These are phyloP conservation scores for Toxonevra muliebris DNA, from an alignment of 2,888 invertebrate species.

Conservation along the genomic window DNA sequence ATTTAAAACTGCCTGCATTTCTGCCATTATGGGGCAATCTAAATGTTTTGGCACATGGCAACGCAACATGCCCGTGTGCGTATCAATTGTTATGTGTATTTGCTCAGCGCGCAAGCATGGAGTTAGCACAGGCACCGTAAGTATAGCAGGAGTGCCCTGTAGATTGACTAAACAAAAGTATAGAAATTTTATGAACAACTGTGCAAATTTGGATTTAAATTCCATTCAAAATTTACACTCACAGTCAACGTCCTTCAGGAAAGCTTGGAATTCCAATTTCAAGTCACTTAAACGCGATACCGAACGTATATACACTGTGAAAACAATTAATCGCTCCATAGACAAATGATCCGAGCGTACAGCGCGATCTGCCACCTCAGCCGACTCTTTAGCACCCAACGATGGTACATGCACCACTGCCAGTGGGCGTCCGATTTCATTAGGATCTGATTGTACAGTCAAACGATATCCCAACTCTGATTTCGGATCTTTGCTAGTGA, in stretches of 20 bases:
- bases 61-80: conserved; percentile 90
- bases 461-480: conserved; percentile 89
- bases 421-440: conserved; percentile 80
- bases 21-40: conserved; percentile 77
- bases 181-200: conserved; percentile 6
- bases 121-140: conserved; percentile 87
- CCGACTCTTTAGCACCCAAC: conserved; percentile 63
- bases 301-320: conserved; percentile 93
- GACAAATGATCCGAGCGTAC: conserved; percentile 91
- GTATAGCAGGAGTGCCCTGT: conserved; percentile 90
- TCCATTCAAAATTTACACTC: conserved; percentile 67
- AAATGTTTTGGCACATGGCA: conserved; percentile 93
- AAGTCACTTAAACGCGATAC: conserved; percentile 84
- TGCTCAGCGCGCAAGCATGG: conserved; percentile 93
- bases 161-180: conserved; percentile 73
- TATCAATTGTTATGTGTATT: conserved; percentile 91
- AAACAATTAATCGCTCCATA: conserved; percentile 92
- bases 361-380: conserved; percentile 78
- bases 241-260: conserved; percentile 77
- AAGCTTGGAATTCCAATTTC: conserved; percentile 70
- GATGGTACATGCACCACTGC: conserved; percentile 74
- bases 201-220: conserved; percentile 18
- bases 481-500: conserved; percentile 72
- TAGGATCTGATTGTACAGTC: conserved; percentile 86
- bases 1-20: conserved; percentile 83